Evolutionary conservation across 1,140 invertebrate genomes (phyloP).

Genomic region (Maconellicoccus hirsutus): DNA sequence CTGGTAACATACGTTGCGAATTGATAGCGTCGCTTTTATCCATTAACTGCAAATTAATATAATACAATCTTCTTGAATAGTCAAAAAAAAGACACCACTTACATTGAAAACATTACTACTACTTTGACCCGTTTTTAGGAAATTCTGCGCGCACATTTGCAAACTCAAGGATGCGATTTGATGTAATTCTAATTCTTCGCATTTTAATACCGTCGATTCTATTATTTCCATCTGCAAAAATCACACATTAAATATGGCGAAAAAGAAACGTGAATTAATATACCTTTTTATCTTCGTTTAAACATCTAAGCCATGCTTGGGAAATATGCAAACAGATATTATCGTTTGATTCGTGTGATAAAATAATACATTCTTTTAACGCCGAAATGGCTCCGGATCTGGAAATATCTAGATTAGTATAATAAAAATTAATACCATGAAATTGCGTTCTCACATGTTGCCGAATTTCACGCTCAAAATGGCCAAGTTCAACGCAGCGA

Average conservation of each 20-base stretch:
- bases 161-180: slow-evolving; percentile 52
- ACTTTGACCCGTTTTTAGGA: slow-evolving; percentile 19
- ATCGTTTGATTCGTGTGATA: slow-evolving; percentile 79
- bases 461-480: slow-evolving; percentile 74
- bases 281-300: slow-evolving; percentile 40
- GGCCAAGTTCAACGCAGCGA: slow-evolving; percentile 79
- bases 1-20: slow-evolving; percentile 67
- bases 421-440: not conserved
- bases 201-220: slow-evolving; percentile 45
- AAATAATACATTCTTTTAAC: slow-evolving; percentile 69
- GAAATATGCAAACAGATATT: slow-evolving; percentile 73
- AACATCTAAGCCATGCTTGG: slow-evolving; percentile 63
- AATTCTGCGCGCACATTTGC: slow-evolving; percentile 25
- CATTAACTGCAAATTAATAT: slow-evolving; percentile 52
- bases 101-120: slow-evolving; percentile 22
- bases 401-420: slow-evolving; percentile 32
- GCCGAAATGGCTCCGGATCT: slow-evolving; percentile 65
- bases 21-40: slow-evolving; percentile 74
- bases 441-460: slow-evolving; percentile 50
- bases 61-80: not conserved
- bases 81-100: not conserved
- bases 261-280: no score
- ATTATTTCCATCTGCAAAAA: slow-evolving; percentile 36
- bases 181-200: slow-evolving; percentile 44
- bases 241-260: no score